Conservation (phyloP, 2,113 vertebrate genomes). For the Egretta garzetta region DNA sequence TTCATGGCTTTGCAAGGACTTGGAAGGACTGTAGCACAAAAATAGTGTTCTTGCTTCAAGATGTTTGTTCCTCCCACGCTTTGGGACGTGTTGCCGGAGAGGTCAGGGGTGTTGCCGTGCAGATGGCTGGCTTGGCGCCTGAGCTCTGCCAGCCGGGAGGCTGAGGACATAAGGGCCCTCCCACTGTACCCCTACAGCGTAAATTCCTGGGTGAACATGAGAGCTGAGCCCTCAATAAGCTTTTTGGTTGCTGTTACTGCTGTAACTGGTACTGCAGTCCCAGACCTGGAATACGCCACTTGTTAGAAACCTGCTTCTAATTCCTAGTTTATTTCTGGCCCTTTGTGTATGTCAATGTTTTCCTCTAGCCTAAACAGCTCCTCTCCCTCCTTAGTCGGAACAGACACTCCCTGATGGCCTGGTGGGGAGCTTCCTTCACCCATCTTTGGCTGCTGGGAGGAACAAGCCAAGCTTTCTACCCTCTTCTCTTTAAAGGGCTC, state of each 20-base stretch:
- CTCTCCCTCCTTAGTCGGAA: neutral
- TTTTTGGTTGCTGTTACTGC: neutral
- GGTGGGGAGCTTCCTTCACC: neutral
- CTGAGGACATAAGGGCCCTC: neutral
- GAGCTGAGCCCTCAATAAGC: neutral
- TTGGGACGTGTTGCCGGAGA: fast-evolving
- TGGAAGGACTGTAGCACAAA: neutral
- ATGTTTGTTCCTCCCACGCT: neutral
- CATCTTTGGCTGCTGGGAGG: neutral
- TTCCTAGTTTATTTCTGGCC: neutral
- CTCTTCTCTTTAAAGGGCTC: neutral
- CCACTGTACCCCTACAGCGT: neutral
- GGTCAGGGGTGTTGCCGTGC: neutral
- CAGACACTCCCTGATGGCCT: neutral
- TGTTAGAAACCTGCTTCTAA: neutral
- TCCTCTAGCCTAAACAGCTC: neutral
- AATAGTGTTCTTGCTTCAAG: neutral
- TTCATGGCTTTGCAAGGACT: neutral
- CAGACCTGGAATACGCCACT: neutral
- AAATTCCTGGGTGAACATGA: neutral
- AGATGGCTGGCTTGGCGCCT: neutral
- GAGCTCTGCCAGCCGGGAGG: neutral
- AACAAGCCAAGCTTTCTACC: neutral
- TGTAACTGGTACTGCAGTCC: neutral
- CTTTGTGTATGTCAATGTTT: neutral